Evolutionary conservation across 2,797 vertebrate genomes (phyloP).

Genomic region (Ataeniobius toweri): DNA sequence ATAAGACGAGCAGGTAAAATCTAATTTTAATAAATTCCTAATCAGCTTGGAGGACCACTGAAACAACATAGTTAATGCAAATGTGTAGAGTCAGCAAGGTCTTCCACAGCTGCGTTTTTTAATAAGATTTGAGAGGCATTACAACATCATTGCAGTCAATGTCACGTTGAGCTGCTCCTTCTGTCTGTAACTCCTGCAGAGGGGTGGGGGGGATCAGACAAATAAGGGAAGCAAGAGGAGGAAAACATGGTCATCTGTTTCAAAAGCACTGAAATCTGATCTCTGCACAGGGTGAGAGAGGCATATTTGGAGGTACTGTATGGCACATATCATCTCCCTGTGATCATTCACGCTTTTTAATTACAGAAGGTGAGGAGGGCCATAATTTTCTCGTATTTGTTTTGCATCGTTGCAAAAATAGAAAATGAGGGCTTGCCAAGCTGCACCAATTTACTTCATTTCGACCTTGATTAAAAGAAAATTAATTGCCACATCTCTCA

Average conservation of each 20-base stretch:
- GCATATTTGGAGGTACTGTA: conserved; percentile 77
- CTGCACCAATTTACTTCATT: conserved; percentile 99
- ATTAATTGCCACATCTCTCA: conserved; percentile 99
- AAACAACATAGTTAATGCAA: conserved; percentile 83
- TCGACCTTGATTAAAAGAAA: conserved; percentile 99
- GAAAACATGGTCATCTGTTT: conserved; percentile 86
- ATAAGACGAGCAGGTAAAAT: conserved; percentile 83
- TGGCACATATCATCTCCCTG: conserved; percentile 90
- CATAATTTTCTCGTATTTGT: conserved; percentile 99
- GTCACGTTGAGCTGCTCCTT: conserved; percentile 82
- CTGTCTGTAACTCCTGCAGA: conserved; percentile 79
- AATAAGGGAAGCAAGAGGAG: conserved; percentile 74
- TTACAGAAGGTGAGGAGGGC: conserved; percentile 99
- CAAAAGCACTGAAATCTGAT: conserved; percentile 86
- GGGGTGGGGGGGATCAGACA: conserved; percentile 66
- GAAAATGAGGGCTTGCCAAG: conserved; percentile 98
- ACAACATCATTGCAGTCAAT: conserved; percentile 85
- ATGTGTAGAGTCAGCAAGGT: conserved; percentile 87
- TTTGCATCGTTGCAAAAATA: conserved; percentile 99
- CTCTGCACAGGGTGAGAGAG: conserved; percentile 81
- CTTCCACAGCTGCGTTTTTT: conserved; percentile 83
- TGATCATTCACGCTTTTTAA: conserved; percentile 99
- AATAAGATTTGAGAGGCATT: conserved; percentile 89
- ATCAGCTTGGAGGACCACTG: conserved; percentile 82
- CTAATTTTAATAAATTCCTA: conserved; percentile 86